Evolutionary conservation across 2,888 invertebrate genomes (phyloP).

Genomic region (Invenusta paracnida): DNA sequence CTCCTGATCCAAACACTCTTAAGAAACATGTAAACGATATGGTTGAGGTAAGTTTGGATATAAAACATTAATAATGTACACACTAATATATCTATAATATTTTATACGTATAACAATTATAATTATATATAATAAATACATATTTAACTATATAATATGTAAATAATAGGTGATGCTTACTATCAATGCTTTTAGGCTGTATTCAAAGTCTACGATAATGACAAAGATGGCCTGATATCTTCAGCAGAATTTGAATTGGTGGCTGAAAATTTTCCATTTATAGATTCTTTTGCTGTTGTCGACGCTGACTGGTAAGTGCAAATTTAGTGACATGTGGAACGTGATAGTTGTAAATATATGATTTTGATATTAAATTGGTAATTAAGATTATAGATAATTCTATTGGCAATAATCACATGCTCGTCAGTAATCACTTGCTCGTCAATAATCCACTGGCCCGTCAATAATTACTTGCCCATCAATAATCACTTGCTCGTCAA

Average conservation of each 20-base stretch:
- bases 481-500: no score
- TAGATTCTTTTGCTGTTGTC: conserved; percentile 64
- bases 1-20: conserved; percentile 63
- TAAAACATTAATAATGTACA: no score
- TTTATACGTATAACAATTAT: no score
- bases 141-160: neutral
- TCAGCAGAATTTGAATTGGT: conserved; percentile 64
- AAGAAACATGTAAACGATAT: conserved; percentile 65
- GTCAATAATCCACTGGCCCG: no score
- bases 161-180: no score
- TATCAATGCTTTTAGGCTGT: conserved; percentile 62
- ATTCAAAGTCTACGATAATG: conserved; percentile 65
- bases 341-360: neutral
- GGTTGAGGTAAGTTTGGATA: conserved; percentile 65
- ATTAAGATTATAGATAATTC: neutral
- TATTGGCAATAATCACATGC: no score
- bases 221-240: conserved; percentile 64
- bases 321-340: neutral
- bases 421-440: no score
- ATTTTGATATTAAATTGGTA: neutral
- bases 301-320: conserved; percentile 63
- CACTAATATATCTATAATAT: no score
- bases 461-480: no score
- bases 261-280: conserved; percentile 65
- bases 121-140: neutral